Percentiles rank a stretch among this genome's conserved stretches.
phyloP scores from a whole-genome alignment of 64 coral and sea anemone species.

The Montipora capricornis region DNA sequence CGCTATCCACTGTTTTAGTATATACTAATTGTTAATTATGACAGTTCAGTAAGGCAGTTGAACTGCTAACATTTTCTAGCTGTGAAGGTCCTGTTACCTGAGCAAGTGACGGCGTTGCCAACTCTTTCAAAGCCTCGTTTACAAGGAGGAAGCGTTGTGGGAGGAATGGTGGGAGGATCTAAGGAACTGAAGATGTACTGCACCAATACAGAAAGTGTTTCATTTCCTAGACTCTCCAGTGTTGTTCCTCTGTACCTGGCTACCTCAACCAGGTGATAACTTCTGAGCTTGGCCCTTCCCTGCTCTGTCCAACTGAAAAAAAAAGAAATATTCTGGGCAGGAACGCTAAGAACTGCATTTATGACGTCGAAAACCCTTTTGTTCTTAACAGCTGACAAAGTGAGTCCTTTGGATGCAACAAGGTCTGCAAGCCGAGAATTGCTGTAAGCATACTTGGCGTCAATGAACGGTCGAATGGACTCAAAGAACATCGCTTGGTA shows the following conservation, averaged over 20 bases:
- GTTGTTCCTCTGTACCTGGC: conserved; percentile 15
- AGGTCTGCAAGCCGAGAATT: conserved; percentile 26
- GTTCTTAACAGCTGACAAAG: conserved; percentile 35
- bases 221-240: background rate
- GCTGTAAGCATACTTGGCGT: conserved; percentile 32
- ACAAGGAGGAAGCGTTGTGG: background rate
- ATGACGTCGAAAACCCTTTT: conserved; percentile 56
- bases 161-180: background rate
- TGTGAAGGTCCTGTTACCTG: background rate
- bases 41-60: too few species aligned
- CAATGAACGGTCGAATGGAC: conserved; percentile 59
- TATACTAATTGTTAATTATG: too few species aligned
- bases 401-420: background rate
- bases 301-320: conserved; percentile 66
- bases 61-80: too few species aligned
- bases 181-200: background rate
- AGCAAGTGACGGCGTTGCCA: background rate
- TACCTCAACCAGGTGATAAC: background rate
- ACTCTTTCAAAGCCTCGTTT: background rate
- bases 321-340: conserved; percentile 58
- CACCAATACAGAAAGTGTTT: background rate
- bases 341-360: conserved; percentile 4
- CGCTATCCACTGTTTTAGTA: too few species aligned
- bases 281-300: conserved; percentile 7
- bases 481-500: conserved; percentile 14